These are phyloP conservation scores for Calvadosia cruxmelitensis DNA, from an alignment of 30 jellyfish, hydroid and myxozoan genomes.

Conservation along the genomic window DNA sequence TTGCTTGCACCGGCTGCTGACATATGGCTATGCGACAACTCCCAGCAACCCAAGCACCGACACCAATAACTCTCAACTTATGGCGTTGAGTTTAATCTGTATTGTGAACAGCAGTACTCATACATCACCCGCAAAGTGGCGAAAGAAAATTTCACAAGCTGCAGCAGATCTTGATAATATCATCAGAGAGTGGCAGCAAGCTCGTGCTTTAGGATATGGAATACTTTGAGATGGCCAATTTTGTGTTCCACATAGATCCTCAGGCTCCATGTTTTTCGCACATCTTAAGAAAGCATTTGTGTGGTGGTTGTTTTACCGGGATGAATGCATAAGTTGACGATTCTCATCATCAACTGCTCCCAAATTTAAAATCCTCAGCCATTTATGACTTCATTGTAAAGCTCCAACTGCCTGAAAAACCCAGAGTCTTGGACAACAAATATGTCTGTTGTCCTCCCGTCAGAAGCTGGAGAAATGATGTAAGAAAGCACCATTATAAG, in stretches of 20 bases:
- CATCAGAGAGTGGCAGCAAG: constrained; percentile 6
- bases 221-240: not conserved
- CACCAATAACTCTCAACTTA: too few species aligned
- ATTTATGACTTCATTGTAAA: constrained; percentile 34
- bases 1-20: too few species aligned
- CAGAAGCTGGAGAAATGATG: constrained; percentile 59
- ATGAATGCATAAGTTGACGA: constrained; percentile 34
- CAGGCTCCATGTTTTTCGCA: constrained; percentile 17
- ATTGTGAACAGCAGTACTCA: too few species aligned
- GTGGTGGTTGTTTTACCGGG: constrained; percentile 41
- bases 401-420: constrained; percentile 19
- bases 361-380: constrained; percentile 59
- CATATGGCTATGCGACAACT: too few species aligned
- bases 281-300: constrained; percentile 25
- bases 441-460: constrained; percentile 48
- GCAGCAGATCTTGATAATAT: constrained; percentile 2
- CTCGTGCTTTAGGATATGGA: constrained; percentile 2
- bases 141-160: not conserved
- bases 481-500: constrained; percentile 57
- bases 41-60: too few species aligned
- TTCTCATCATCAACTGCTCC: constrained; percentile 20
- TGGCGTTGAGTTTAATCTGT: too few species aligned
- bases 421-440: constrained; percentile 33
- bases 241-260: constrained; percentile 17
- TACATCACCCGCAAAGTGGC: not conserved